These are phyloP conservation scores for Drosophila falleni DNA, from an alignment of 2,888 invertebrate genomes.

Conservation along the genomic window DNA sequence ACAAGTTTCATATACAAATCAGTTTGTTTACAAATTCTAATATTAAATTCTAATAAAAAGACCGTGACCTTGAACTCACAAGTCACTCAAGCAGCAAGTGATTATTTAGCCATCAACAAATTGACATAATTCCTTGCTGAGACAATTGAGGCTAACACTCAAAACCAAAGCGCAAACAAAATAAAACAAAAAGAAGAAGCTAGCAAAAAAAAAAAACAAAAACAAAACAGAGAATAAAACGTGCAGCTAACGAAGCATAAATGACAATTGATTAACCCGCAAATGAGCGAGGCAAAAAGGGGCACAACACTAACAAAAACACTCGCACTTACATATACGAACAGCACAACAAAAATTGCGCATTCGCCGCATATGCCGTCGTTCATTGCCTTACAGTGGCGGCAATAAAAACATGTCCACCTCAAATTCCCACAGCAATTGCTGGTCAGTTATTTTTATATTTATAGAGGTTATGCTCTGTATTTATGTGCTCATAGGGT, in stretches of 20 bases:
- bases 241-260: constrained; percentile 74
- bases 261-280: constrained; percentile 67
- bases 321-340: not conserved
- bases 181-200: constrained; percentile 15
- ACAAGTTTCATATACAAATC: not conserved
- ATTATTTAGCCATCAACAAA: constrained; percentile 58
- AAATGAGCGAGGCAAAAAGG: constrained; percentile 39
- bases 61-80: constrained; percentile 68
- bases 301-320: constrained; percentile 22
- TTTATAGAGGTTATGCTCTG: not conserved
- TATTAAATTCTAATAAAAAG: constrained; percentile 1
- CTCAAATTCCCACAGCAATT: constrained; percentile 40
- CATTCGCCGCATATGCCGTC: constrained; percentile 52
- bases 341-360: constrained; percentile 55
- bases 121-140: constrained; percentile 62
- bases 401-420: constrained; percentile 16
- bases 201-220: constrained; percentile 10
- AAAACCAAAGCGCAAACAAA: constrained; percentile 28
- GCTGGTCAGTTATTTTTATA: not conserved
- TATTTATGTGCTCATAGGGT: constrained; percentile 1
- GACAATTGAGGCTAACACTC: constrained; percentile 44
- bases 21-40: constrained; percentile 14
- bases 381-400: constrained; percentile 29
- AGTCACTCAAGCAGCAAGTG: constrained; percentile 43
- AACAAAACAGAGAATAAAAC: constrained; percentile 44